Conservation (phyloP, 2,888 invertebrate species). For the Creontiades dilutus region DNA sequence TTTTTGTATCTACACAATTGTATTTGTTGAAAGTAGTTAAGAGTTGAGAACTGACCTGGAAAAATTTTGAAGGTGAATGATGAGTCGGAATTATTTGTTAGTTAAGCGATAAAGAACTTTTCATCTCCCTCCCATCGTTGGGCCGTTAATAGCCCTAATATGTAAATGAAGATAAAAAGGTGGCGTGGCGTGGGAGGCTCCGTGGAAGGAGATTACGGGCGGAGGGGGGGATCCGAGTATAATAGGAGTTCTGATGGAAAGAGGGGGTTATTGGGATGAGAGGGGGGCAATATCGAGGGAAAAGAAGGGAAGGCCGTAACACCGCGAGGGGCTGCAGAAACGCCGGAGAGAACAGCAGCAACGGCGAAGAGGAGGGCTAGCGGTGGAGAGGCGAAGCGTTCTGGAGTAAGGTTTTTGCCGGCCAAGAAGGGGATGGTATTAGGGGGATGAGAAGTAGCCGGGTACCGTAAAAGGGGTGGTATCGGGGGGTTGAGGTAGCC, state of each 20-base stretch:
- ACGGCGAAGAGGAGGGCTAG: too few species aligned
- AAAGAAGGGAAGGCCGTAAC: too few species aligned
- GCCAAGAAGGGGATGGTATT: neutral
- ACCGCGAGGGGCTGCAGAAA: too few species aligned
- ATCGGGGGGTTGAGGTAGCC: neutral
- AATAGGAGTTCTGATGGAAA: neutral
- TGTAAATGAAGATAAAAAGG: conserved; percentile 63
- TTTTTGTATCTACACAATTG: too few species aligned
- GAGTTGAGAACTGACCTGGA: neutral
- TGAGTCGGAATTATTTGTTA: conserved; percentile 55
- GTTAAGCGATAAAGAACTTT: conserved; percentile 54
- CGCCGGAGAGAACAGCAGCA: neutral
- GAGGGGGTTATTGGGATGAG: neutral
- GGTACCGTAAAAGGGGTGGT: neutral
- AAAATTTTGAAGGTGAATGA: conserved; percentile 38
- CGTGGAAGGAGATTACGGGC: neutral
- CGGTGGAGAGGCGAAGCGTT: neutral
- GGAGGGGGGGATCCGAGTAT: neutral
- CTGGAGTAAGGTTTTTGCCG: neutral
- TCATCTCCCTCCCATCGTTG: neutral
- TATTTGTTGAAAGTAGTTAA: neutral
- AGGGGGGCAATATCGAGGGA: neutral
- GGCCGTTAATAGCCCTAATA: conserved; percentile 55
- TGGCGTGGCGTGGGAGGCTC: neutral
- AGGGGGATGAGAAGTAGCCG: neutral